Conservation (phyloP, 2,113 vertebrate genomes). For the Labeo rohita region DNA sequence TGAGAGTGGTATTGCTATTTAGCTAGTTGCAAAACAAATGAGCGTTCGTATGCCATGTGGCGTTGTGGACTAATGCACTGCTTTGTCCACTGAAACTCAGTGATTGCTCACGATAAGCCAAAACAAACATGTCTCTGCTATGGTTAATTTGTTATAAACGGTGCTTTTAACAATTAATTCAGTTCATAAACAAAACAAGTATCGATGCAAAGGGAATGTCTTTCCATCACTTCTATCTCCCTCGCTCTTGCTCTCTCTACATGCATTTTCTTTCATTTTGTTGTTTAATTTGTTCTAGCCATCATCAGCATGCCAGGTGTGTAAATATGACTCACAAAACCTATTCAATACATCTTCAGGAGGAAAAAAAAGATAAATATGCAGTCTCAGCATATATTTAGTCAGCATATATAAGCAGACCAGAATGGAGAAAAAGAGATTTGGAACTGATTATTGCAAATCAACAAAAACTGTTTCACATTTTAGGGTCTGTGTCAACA, state of each 20-base stretch:
- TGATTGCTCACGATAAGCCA: slow-evolving; percentile 14
- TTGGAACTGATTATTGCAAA: slow-evolving; percentile 56
- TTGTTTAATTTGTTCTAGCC: slow-evolving; percentile 50
- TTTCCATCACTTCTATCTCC: neutral
- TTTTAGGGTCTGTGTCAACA: slow-evolving; percentile 4
- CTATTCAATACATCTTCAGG: slow-evolving; percentile 57
- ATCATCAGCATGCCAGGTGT: slow-evolving; percentile 73
- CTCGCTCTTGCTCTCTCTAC: neutral
- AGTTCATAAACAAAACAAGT: slow-evolving; percentile 19
- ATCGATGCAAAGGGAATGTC: neutral
- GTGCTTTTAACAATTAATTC: slow-evolving; percentile 18
- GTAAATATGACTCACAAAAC: slow-evolving; percentile 72
- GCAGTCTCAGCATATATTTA: slow-evolving; percentile 44
- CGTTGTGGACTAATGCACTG: slow-evolving; percentile 16
- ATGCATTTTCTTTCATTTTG: slow-evolving; percentile 66
- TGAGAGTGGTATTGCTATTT: neutral
- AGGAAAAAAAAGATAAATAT: slow-evolving; percentile 64
- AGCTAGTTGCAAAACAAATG: slow-evolving; percentile 32
- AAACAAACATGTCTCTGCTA: slow-evolving; percentile 9
- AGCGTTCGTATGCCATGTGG: neutral
- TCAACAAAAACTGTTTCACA: slow-evolving; percentile 46
- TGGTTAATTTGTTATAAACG: slow-evolving; percentile 1
- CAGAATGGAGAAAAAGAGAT: slow-evolving; percentile 49
- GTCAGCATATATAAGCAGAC: slow-evolving; percentile 42
- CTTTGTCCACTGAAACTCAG: slow-evolving; percentile 37